Base-by-base conservation (phyloP, 1,140 invertebrate genomes). In the Choristoneura fumiferana region DNA sequence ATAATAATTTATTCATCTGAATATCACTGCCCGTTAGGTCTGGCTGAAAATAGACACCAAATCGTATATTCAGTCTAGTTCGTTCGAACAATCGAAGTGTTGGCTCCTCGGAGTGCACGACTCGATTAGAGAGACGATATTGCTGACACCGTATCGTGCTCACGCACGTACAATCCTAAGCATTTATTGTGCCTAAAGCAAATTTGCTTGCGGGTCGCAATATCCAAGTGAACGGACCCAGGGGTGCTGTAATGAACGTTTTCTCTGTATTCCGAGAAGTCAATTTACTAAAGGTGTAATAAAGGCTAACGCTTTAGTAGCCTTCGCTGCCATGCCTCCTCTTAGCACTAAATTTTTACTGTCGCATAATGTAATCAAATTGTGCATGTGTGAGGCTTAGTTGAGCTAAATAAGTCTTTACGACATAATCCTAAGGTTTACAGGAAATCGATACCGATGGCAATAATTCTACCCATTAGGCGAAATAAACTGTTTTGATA, bases 171-270 rank as follows among this genome's bases (percentile, higher is more conserved):
- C 70, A 70, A 63, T 71, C 66, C 76, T 78, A 73, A 82, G 75
- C 75, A 75, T 82, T 83, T 81, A 83, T 82, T 81, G 77, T 74
- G 77, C 71, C 80, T 83, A 77, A 69, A 80, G 75, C 75, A 85
- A 85, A 85, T 85, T 85, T 85, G 79, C 81, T 84, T 82, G 83
- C 65, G 79, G 79, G 71, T 76, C 78, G 76, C 82, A 85, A 84
- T 85, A 84, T 82, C 76, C 73, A 75, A 76, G 70, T 58, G 71
- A 85, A 68, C 70, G 75, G 73, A 66, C 82, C 71, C 73, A 57
- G 62, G 81, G 79, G 82, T 75, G 66, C 78, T 62, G 82, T 86
- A 86, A 84, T 86, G 81, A 86, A 86, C 79, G 72, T 79, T 86
- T 80, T 86, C 55, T 79, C 71, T 69, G 62, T 72, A 67, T 66